These are phyloP conservation scores for Macquaria ambigua DNA, from an alignment of 2,113 vertebrate genomes.

Conservation along the genomic window DNA sequence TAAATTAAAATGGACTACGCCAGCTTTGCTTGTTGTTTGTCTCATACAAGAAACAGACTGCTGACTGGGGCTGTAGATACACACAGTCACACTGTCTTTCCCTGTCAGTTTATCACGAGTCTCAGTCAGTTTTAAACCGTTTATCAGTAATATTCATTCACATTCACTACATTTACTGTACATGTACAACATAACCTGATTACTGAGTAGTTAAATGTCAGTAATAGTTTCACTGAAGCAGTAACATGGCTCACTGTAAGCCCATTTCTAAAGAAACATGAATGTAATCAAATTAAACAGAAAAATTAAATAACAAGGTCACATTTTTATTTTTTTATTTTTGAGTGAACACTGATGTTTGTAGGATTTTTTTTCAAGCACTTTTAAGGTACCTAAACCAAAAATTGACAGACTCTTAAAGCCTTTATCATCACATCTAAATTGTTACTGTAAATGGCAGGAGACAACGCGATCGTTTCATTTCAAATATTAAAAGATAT, in stretches of 20 bases:
- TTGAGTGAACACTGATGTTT: too few species aligned
- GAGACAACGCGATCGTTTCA: too few species aligned
- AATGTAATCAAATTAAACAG: neutral
- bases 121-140: neutral
- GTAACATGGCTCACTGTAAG: neutral
- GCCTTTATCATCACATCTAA: too few species aligned
- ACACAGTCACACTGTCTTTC: neutral
- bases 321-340: too few species aligned
- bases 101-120: neutral
- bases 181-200: neutral
- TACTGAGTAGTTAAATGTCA: neutral
- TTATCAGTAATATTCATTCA: neutral
- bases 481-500: too few species aligned
- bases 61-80: neutral
- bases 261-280: neutral
- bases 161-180: neutral
- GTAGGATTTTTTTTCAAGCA: too few species aligned
- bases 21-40: slow-evolving; percentile 6
- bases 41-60: neutral
- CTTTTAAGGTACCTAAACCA: too few species aligned
- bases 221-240: neutral
- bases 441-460: too few species aligned
- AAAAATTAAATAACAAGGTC: too few species aligned
- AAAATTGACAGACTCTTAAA: too few species aligned
- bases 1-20: slow-evolving; percentile 18